Conservation (phyloP, 2,113 vertebrate species). For the Acanthochromis polyacanthus region DNA sequence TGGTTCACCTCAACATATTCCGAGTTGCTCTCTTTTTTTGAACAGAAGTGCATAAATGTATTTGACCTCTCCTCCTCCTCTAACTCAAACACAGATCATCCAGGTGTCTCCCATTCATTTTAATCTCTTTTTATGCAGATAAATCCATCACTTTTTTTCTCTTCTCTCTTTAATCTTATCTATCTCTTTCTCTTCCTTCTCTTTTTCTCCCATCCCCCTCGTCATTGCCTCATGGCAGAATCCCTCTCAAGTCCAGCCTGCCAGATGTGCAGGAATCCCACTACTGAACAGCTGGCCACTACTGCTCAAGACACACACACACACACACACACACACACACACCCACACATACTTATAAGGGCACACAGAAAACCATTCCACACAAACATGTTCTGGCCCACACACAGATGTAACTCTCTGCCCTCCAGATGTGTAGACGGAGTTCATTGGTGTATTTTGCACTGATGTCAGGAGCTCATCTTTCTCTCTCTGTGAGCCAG, state of each 20-base stretch:
- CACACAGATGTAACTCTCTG: slow-evolving; percentile 20
- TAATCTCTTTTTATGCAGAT: slow-evolving; percentile 10
- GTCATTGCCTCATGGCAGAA: slow-evolving; percentile 23
- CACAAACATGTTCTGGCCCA: not conserved
- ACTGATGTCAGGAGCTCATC: not conserved
- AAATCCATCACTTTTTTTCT: slow-evolving; percentile 40
- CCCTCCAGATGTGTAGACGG: slow-evolving; percentile 20
- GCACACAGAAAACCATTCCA: not conserved
- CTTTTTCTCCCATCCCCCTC: slow-evolving; percentile 11
- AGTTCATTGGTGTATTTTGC: slow-evolving; percentile 10
- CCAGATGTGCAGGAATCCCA: slow-evolving; percentile 75
- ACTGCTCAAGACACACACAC: slow-evolving; percentile 32
- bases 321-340: slow-evolving; percentile 3
- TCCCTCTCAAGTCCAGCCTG: slow-evolving; percentile 46
- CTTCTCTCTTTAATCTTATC: slow-evolving; percentile 40
- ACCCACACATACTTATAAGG: not conserved
- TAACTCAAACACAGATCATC: slow-evolving; percentile 18
- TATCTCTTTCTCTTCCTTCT: slow-evolving; percentile 7
- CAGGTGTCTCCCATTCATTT: slow-evolving; percentile 29
- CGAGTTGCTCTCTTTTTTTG: not conserved
- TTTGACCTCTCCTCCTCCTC: not conserved
- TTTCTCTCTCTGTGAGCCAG: slow-evolving; percentile 18
- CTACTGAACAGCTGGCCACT: slow-evolving; percentile 62
- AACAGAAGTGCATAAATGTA: not conserved
- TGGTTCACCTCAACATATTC: not conserved